A percentile compares a stretch with the other conserved stretches of the same genome.
Evolutionary conservation across 92 coral and sea anemone genomes (phyloP).

Genomic region (Porites cylindrica): DNA sequence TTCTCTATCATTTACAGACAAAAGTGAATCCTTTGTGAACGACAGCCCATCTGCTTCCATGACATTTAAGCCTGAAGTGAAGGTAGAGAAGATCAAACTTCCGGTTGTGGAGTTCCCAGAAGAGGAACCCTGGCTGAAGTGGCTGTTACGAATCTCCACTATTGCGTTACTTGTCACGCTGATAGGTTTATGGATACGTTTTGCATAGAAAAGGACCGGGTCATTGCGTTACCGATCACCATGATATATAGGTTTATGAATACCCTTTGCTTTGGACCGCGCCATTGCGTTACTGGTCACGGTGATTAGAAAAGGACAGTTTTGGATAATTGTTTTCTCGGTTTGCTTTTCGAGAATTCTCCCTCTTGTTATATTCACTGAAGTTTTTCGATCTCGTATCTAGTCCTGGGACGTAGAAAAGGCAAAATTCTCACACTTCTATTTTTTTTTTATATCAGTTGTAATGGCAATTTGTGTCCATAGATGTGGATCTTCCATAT

Average conservation of each 20-base stretch:
- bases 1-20: neutral
- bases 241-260: no score
- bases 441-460: no score
- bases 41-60: slow-evolving; percentile 21
- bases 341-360: no score
- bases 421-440: no score
- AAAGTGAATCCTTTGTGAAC: neutral
- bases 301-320: no score
- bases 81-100: slow-evolving; percentile 44
- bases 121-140: slow-evolving; percentile 68
- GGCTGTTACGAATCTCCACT: slow-evolving; percentile 71
- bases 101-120: slow-evolving; percentile 71
- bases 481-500: no score
- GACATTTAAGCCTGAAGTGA: neutral
- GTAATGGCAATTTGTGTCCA: no score
- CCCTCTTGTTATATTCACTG: no score
- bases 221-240: neutral
- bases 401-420: no score
- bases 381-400: no score
- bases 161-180: slow-evolving; percentile 59
- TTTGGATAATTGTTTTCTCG: no score
- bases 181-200: slow-evolving; percentile 62
- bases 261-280: neutral
- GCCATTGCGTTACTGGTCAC: no score
- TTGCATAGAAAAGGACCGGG: neutral